These are phyloP conservation scores for Hylia prasina DNA, from an alignment of 2,113 vertebrate genomes.

Conservation along the genomic window DNA sequence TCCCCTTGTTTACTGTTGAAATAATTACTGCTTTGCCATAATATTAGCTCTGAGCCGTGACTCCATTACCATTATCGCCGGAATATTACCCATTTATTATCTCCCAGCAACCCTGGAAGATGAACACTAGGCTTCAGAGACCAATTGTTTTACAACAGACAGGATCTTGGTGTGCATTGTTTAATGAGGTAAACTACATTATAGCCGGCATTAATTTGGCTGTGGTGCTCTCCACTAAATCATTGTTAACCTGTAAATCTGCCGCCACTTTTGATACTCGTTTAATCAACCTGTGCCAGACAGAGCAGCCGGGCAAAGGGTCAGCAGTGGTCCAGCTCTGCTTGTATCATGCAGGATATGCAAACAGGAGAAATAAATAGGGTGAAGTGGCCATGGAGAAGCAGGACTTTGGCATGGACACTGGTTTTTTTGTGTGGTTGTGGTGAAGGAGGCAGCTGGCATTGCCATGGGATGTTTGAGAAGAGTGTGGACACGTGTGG, in stretches of 20 bases:
- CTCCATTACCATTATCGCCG: constrained; percentile 78
- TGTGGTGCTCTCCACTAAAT: constrained; percentile 59
- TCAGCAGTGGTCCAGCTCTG: background rate
- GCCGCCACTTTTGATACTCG: constrained; percentile 50
- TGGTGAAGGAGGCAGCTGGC: background rate
- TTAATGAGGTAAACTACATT: constrained; percentile 81
- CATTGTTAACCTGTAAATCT: constrained; percentile 74
- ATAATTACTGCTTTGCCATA: constrained; percentile 83
- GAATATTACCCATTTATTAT: constrained; percentile 84
- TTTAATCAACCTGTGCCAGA: background rate
- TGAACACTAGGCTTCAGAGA: constrained; percentile 81
- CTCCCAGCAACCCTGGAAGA: constrained; percentile 79
- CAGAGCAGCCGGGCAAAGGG: background rate
- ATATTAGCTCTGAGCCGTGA: constrained; percentile 84
- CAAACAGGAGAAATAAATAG: background rate
- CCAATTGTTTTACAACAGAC: constrained; percentile 78
- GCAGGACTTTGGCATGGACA: background rate
- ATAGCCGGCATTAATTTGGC: constrained; percentile 70
- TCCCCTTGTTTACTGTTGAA: constrained; percentile 83
- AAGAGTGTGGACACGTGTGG: fast-evolving
- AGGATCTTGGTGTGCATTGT: constrained; percentile 76
- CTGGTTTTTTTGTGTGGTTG: fast-evolving
- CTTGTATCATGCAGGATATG: fast-evolving
- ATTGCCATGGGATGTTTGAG: background rate
- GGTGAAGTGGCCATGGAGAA: background rate